These are phyloP conservation scores for Phaenicophaeus curvirostris DNA, from an alignment of 2,797 vertebrate species.

Conservation along the genomic window DNA sequence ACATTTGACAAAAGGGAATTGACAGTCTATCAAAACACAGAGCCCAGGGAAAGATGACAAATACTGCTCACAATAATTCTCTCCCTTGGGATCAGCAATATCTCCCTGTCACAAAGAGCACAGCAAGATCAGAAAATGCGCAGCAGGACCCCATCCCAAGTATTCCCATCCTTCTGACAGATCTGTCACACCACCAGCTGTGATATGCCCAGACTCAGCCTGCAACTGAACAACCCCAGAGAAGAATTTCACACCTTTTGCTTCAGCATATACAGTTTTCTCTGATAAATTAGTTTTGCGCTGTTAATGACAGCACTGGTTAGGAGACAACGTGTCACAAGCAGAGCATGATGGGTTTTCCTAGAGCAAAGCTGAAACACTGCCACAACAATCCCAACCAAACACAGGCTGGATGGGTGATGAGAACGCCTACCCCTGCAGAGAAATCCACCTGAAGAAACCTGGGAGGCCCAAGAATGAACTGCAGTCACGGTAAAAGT, in stretches of 20 bases:
- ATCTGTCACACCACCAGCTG: neutral
- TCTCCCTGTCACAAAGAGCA: neutral
- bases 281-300: too few species aligned
- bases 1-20: neutral
- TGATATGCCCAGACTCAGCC: neutral
- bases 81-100: neutral
- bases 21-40: neutral
- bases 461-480: too few species aligned
- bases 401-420: too few species aligned
- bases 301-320: too few species aligned
- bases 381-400: too few species aligned
- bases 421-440: too few species aligned
- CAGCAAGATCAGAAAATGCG: neutral
- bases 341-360: too few species aligned
- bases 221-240: neutral
- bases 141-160: neutral
- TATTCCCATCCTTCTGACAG: neutral
- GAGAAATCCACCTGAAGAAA: too few species aligned
- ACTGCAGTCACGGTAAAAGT: too few species aligned
- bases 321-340: too few species aligned
- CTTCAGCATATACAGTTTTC: too few species aligned
- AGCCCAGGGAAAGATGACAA: neutral
- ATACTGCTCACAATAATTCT: neutral
- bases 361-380: too few species aligned
- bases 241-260: neutral